Conservation (phyloP, 2,113 vertebrate genomes). For the Passer montanus region DNA sequence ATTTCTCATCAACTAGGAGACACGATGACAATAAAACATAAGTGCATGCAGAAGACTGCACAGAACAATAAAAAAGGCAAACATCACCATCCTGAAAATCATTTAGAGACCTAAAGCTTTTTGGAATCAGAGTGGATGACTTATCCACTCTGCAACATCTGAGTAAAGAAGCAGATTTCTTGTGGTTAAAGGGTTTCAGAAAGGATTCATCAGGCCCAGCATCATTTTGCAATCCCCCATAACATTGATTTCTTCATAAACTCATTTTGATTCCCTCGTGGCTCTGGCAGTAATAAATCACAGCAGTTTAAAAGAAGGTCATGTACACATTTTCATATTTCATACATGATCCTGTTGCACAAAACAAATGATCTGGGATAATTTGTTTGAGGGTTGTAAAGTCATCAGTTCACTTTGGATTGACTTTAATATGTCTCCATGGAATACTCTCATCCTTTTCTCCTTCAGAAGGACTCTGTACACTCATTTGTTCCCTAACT, state of each 20-base stretch:
- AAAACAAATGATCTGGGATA: constrained; percentile 11
- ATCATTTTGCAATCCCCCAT: constrained; percentile 31
- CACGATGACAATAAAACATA: background rate
- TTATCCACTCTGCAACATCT: background rate
- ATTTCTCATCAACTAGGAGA: background rate
- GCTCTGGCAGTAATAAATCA: constrained; percentile 45
- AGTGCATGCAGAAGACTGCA: background rate
- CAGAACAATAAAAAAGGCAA: background rate
- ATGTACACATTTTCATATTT: constrained; percentile 51
- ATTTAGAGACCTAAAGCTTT: background rate
- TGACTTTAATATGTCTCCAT: constrained; percentile 14
- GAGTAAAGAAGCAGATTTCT: constrained; percentile 16
- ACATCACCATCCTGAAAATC: background rate
- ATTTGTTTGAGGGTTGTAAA: constrained; percentile 39
- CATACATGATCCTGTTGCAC: background rate
- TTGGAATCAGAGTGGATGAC: background rate
- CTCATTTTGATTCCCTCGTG: constrained; percentile 6
- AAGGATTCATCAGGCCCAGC: background rate
- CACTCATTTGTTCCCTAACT: constrained; percentile 30
- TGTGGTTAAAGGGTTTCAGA: constrained; percentile 42
- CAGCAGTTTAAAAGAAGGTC: constrained; percentile 49
- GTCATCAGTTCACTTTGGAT: constrained; percentile 40
- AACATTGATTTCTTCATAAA: constrained; percentile 14
- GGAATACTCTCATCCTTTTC: constrained; percentile 33
- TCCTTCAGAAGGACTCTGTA: background rate